These are phyloP conservation scores for Bembecia ichneumoniformis DNA, from an alignment of 2,888 invertebrate species.

Conservation along the genomic window DNA sequence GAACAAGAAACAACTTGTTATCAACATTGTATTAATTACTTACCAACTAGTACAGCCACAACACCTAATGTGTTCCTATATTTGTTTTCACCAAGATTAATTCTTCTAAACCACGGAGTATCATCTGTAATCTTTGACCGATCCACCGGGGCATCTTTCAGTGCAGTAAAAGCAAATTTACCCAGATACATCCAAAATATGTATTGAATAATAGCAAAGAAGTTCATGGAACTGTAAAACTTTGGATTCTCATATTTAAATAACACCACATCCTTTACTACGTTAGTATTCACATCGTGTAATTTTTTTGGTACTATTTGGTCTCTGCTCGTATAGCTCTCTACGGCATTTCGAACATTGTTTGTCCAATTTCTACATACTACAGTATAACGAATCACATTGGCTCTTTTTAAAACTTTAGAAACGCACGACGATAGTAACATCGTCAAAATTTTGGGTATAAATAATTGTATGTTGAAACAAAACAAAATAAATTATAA, in stretches of 20 bases:
- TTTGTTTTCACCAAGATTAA: constrained; percentile 84
- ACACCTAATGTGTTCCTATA: constrained; percentile 77
- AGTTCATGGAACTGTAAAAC: constrained; percentile 78
- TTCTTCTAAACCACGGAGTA: constrained; percentile 77
- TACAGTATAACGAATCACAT: constrained; percentile 22
- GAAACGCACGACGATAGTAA: constrained; percentile 33
- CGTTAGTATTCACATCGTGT: constrained; percentile 77
- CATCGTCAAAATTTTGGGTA: constrained; percentile 19
- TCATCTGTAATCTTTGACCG: constrained; percentile 51
- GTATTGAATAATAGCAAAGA: constrained; percentile 83
- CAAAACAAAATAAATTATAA: no score
- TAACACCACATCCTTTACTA: constrained; percentile 81
- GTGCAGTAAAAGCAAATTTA: constrained; percentile 75
- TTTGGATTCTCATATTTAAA: constrained; percentile 83
- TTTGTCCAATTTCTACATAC: constrained; percentile 22
- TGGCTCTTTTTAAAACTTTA: constrained; percentile 27
- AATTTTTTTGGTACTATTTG: constrained; percentile 31
- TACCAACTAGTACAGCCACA: constrained; percentile 77
- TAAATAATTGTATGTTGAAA: no score
- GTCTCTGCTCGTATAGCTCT: neutral
- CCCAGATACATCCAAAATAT: constrained; percentile 84
- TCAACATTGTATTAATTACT: constrained; percentile 14
- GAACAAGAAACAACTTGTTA: no score
- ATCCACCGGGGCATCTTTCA: constrained; percentile 77
- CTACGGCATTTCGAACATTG: constrained; percentile 17